Percentiles rank a stretch among this genome's conserved stretches.
phyloP scores from a whole-genome alignment of 2,113 vertebrate genomes.

The Suricata suricatta region DNA sequence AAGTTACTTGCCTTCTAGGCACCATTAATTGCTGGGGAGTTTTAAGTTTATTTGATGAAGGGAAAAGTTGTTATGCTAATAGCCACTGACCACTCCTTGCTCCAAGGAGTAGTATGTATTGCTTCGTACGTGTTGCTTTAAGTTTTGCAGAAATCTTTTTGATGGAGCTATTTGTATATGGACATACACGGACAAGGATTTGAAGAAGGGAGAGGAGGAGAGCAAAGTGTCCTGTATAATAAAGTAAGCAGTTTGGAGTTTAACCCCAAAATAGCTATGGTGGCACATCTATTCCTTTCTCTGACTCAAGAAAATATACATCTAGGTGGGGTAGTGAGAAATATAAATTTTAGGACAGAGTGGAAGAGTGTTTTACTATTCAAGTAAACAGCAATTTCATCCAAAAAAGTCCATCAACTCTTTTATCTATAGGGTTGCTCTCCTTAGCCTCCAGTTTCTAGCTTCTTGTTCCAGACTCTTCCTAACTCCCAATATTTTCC shows the following conservation, averaged over 20 bases:
- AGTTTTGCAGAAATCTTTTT: background rate
- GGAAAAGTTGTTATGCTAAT: background rate
- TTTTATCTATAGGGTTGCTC: background rate
- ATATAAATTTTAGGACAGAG: background rate
- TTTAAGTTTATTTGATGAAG: constrained; percentile 26
- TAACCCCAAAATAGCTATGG: background rate
- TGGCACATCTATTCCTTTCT: background rate
- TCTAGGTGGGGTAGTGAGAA: background rate
- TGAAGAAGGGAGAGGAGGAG: background rate
- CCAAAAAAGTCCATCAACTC: background rate
- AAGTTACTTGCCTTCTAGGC: background rate
- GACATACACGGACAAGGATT: background rate
- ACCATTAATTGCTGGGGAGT: background rate
- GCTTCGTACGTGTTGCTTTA: background rate
- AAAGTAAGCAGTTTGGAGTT: background rate
- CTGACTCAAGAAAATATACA: background rate
- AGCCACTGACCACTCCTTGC: background rate
- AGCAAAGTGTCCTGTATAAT: background rate
- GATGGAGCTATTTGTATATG: background rate
- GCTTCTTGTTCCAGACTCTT: background rate
- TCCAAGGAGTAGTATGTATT: background rate
- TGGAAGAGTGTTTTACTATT: background rate
- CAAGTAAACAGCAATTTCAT: background rate
- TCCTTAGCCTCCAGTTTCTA: background rate
- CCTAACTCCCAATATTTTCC: background rate